phyloP scores from a whole-genome alignment of 2,113 vertebrate species.

The Archilochus colubris region DNA sequence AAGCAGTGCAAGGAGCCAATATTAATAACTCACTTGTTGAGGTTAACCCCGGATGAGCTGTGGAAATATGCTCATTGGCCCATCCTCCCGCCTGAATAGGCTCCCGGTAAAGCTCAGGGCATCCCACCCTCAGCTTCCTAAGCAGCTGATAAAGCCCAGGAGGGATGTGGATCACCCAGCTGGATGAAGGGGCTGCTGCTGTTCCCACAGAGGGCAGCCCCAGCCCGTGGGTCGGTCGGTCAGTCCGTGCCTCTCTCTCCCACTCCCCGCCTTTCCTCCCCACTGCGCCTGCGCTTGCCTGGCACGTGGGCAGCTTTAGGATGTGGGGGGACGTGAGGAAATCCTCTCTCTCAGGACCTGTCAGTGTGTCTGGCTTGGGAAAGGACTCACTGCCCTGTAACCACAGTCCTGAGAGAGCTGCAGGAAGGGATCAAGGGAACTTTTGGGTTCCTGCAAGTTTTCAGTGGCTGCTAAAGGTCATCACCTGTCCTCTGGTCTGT shows the following conservation, averaged over 20 bases:
- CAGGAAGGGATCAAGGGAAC: background rate
- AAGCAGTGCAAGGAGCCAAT: background rate
- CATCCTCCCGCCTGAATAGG: background rate
- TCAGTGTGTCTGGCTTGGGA: background rate
- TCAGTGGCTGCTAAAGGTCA: background rate
- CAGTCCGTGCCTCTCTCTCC: background rate
- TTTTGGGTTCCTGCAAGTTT: background rate
- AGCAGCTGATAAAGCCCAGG: fast-evolving
- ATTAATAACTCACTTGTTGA: background rate
- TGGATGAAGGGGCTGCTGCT: fast-evolving
- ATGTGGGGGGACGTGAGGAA: background rate
- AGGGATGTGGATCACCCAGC: fast-evolving
- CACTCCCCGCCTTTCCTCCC: fast-evolving
- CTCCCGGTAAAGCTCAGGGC: background rate
- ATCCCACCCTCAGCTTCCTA: background rate
- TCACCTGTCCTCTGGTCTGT: background rate
- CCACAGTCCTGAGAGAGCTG: background rate
- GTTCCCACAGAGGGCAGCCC: conserved; percentile 69
- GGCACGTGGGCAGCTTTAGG: background rate
- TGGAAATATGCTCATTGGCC: background rate
- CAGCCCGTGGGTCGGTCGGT: fast-evolving
- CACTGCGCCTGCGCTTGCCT: fast-evolving
- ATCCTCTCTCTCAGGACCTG: background rate
- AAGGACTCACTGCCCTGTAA: background rate
- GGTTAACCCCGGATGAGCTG: background rate